These are phyloP conservation scores for Crotalus horridus DNA, from an alignment of 2,113 vertebrate species.

Conservation along the genomic window DNA sequence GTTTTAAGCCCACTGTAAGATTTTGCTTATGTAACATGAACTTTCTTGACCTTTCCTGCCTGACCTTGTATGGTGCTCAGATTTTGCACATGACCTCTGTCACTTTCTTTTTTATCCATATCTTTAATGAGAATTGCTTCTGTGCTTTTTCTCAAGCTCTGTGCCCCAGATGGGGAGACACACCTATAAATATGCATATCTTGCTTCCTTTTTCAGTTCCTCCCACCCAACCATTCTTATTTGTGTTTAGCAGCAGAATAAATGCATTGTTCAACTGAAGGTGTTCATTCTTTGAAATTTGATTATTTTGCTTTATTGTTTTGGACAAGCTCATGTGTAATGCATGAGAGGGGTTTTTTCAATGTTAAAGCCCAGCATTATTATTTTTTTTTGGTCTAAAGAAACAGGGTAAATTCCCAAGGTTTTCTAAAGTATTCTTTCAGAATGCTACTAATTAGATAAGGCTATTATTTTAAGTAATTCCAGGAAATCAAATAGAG, in stretches of 20 bases:
- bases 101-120: not conserved
- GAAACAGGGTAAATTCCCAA: conserved; percentile 70
- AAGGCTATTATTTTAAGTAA: conserved; percentile 81
- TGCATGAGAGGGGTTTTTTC: conserved; percentile 15
- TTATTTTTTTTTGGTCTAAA: conserved; percentile 60
- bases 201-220: not conserved
- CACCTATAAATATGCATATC: not conserved
- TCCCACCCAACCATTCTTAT: not conserved
- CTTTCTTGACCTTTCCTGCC: not conserved
- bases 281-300: conserved; percentile 27
- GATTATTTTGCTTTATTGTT: conserved; percentile 59
- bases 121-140: not conserved
- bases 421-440: conserved; percentile 70
- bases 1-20: not conserved
- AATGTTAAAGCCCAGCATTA: conserved; percentile 43
- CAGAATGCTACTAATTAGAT: conserved; percentile 79
- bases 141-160: not conserved
- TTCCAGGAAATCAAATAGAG: conserved; percentile 75
- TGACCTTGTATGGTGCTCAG: not conserved
- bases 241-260: not conserved
- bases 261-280: not conserved
- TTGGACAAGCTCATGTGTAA: conserved; percentile 50
- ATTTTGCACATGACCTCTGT: not conserved
- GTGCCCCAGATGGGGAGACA: not conserved
- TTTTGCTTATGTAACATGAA: not conserved